These are phyloP conservation scores for Cotesia vestalis DNA, from an alignment of 1,140 invertebrate species.

Conservation along the genomic window DNA sequence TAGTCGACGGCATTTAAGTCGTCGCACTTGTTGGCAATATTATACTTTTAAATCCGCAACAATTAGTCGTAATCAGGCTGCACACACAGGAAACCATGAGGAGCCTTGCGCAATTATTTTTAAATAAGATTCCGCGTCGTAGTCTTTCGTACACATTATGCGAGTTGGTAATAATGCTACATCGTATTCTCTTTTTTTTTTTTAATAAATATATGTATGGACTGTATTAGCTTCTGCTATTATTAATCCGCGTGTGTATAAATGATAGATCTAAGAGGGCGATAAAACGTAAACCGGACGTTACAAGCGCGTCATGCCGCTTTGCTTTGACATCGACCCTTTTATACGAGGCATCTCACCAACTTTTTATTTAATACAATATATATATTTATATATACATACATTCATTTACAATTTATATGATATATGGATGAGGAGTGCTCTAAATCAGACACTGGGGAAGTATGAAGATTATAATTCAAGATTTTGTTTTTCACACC, in stretches of 20 bases:
- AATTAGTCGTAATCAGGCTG: constrained; percentile 64
- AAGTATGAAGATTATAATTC: no score
- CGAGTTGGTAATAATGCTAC: neutral
- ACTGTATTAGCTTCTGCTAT: constrained; percentile 52
- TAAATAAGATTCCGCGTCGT: constrained; percentile 59
- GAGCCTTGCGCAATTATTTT: constrained; percentile 63
- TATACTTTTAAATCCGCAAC: constrained; percentile 66
- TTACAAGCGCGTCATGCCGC: constrained; percentile 46
- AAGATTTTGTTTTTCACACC: no score
- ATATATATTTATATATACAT: no score
- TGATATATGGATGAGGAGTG: no score
- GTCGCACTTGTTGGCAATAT: constrained; percentile 47
- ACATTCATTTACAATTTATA: no score
- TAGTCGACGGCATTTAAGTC: constrained; percentile 55
- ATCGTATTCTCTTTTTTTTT: neutral
- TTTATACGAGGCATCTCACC: constrained; percentile 32
- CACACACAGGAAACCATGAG: constrained; percentile 59
- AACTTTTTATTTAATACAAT: no score
- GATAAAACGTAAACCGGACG: constrained; percentile 49
- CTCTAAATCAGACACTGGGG: no score
- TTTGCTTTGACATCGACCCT: constrained; percentile 52
- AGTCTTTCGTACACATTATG: constrained; percentile 39
- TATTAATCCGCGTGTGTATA: constrained; percentile 58
- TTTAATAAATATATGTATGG: neutral
- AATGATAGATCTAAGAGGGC: constrained; percentile 47